These are phyloP conservation scores for Myocastor coypus DNA, from an alignment of 2,113 vertebrate genomes.

Conservation along the genomic window DNA sequence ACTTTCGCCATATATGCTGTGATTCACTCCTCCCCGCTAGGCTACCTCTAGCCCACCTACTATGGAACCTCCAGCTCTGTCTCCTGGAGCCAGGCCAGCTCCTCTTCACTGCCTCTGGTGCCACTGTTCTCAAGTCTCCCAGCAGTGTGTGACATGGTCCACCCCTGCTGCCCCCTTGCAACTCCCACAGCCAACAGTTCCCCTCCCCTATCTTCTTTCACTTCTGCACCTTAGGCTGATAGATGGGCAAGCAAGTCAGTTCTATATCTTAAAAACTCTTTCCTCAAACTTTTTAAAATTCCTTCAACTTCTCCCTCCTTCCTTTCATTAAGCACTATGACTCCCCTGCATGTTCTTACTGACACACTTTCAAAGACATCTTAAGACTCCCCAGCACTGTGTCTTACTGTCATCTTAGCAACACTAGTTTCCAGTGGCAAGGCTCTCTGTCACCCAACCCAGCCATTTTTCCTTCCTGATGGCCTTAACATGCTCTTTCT, in stretches of 20 bases:
- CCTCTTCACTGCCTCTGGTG: not conserved
- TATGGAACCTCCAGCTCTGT: accelerated
- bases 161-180: not conserved
- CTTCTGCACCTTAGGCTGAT: not conserved
- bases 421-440: not conserved
- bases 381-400: not conserved
- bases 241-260: not conserved
- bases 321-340: too few species aligned
- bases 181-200: not conserved
- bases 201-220: not conserved
- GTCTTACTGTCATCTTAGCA: not conserved
- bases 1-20: not conserved
- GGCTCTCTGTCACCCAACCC: accelerated
- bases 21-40: not conserved
- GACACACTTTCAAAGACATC: not conserved
- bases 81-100: too few species aligned
- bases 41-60: not conserved
- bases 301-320: not conserved
- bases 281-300: not conserved
- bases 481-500: accelerated
- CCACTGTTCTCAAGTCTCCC: not conserved
- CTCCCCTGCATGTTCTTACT: not conserved
- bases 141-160: not conserved
- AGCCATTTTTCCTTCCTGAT: accelerated
- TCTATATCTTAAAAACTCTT: not conserved